A percentile compares a stretch with the other conserved stretches of the same genome.
These are phyloP conservation scores for Pantala flavescens DNA, from an alignment of 1,140 invertebrate species.

Conservation along the genomic window DNA sequence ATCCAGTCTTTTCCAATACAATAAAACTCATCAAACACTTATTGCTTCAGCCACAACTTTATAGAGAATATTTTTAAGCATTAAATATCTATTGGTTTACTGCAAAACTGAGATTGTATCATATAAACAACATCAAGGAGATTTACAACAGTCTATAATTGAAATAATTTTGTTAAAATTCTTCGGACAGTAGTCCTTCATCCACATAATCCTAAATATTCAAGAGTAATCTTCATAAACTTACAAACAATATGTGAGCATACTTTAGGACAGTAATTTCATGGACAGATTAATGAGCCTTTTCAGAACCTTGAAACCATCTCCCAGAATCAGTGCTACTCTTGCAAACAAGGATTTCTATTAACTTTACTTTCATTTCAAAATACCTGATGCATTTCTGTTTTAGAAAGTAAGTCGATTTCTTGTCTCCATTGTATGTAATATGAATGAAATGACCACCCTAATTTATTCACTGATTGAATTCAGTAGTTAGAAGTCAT, in stretches of 20 bases:
- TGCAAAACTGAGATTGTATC: not conserved
- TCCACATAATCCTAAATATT: not conserved
- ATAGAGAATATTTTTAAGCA: not conserved
- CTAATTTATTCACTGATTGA: not conserved
- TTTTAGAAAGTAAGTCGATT: not conserved
- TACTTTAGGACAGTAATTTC: too few relatives aligned
- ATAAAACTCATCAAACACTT: not conserved
- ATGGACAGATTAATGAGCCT: too few relatives aligned
- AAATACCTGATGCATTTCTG: not conserved
- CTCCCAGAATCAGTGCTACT: too few relatives aligned
- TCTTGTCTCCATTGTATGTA: not conserved
- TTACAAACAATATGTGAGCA: too few relatives aligned
- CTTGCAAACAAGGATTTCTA: not conserved
- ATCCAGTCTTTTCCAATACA: not conserved
- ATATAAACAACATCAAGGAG: not conserved
- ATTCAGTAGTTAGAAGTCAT: not conserved
- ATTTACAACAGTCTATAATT: not conserved
- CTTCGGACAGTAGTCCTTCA: not conserved
- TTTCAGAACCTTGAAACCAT: too few relatives aligned
- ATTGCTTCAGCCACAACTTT: not conserved
- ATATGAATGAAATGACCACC: not conserved
- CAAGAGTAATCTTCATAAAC: not conserved
- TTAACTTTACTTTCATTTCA: not conserved
- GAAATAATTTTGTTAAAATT: not conserved
- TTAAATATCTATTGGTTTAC: not conserved